A percentile compares a stretch with the other conserved stretches of the same genome.
phyloP scores from a whole-genome alignment of 2,113 vertebrate genomes.

The Aspidoscelis tigris region DNA sequence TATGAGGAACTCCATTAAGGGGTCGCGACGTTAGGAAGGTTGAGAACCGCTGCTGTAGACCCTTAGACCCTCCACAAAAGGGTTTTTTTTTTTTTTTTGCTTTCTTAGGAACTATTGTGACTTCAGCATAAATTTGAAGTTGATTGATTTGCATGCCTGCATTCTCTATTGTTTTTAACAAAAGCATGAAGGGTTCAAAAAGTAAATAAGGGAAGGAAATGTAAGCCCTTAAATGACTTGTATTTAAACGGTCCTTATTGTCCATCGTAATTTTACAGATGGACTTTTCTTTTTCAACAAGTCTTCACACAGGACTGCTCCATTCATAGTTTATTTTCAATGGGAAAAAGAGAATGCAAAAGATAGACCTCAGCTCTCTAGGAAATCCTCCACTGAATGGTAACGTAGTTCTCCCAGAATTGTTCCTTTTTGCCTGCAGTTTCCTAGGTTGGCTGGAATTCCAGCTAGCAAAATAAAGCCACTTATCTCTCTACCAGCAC shows the following conservation, averaged over 20 bases:
- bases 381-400: conserved; percentile 54
- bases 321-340: conserved; percentile 38
- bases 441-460: conserved; percentile 22
- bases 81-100: not conserved
- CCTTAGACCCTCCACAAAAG: not conserved
- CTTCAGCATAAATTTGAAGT: not conserved
- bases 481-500: not conserved
- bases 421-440: conserved; percentile 67
- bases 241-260: not conserved
- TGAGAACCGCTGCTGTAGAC: not conserved
- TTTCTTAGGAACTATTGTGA: not conserved
- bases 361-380: not conserved
- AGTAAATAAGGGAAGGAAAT: not conserved
- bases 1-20: too few species aligned
- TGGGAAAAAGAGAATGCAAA: conserved; percentile 19
- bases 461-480: not conserved
- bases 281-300: not conserved
- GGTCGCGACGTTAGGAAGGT: too few species aligned
- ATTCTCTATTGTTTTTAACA: not conserved
- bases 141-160: not conserved
- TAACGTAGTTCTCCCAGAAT: conserved; percentile 63
- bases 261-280: too few species aligned
- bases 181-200: not conserved
- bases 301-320: conserved; percentile 23
- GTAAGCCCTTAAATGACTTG: not conserved